Evolutionary conservation across 2,797 vertebrate genomes (phyloP).

Genomic region (Hemitrygon akajei): DNA sequence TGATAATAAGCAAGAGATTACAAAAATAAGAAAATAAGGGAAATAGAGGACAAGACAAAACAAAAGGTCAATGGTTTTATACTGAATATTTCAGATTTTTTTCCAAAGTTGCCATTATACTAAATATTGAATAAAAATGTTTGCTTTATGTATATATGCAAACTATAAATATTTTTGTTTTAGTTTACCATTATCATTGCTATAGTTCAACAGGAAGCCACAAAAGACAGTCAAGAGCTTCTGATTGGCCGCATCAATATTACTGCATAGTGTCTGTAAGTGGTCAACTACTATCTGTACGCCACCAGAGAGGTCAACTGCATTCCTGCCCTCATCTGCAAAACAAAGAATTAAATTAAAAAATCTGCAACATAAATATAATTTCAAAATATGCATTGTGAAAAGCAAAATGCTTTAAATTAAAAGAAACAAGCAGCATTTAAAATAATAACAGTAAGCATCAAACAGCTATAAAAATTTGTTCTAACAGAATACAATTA

Average conservation of each 20-base stretch:
- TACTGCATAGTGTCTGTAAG: constrained; percentile 91
- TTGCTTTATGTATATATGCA: constrained; percentile 35
- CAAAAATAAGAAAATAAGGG: constrained; percentile 27
- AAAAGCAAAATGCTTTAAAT: constrained; percentile 51
- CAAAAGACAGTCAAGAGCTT: constrained; percentile 99
- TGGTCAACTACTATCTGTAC: constrained; percentile 96
- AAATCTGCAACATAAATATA: constrained; percentile 50
- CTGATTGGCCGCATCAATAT: constrained; percentile 92
- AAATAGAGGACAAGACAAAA: constrained; percentile 35
- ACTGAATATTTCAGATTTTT: neutral
- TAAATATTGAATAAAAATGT: constrained; percentile 22
- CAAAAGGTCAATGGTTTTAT: constrained; percentile 27
- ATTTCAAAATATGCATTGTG: constrained; percentile 45
- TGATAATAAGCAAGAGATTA: constrained; percentile 35
- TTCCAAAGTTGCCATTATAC: neutral
- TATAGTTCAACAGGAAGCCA: constrained; percentile 99
- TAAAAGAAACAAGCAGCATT: constrained; percentile 51
- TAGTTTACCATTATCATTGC: constrained; percentile 99
- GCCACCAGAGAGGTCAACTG: constrained; percentile 96
- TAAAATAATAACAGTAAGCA: constrained; percentile 48
- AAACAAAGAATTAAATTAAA: constrained; percentile 97
- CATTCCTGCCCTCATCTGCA: constrained; percentile 99
- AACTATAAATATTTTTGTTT: constrained; percentile 48
- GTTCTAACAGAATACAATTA: neutral
- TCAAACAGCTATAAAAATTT: neutral